These are phyloP conservation scores for Malurus alboscapulatus DNA, from an alignment of 2,113 vertebrate genomes.

Conservation along the genomic window DNA sequence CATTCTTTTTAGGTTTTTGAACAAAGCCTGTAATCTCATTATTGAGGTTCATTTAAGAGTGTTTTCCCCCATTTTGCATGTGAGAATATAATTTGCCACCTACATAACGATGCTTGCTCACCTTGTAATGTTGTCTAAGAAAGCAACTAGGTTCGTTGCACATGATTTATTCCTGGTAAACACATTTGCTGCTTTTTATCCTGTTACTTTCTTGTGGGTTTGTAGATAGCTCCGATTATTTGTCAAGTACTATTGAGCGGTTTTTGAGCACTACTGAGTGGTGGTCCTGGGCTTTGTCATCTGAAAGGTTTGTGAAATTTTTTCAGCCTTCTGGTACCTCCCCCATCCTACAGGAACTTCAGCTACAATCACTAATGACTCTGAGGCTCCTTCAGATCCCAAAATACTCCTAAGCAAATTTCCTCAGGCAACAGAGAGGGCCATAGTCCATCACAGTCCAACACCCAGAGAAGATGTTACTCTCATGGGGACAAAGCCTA, in stretches of 20 bases:
- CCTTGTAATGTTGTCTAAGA: background rate
- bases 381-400: background rate
- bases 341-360: background rate
- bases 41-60: background rate
- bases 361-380: background rate
- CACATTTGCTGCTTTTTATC: background rate
- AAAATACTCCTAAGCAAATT: background rate
- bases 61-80: background rate
- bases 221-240: background rate
- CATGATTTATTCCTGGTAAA: background rate
- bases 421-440: background rate
- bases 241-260: background rate
- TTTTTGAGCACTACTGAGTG: background rate
- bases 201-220: background rate
- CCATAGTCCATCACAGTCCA: accelerated
- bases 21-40: background rate
- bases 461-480: accelerated
- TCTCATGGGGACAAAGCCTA: background rate
- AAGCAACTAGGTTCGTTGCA: constrained; percentile 5
- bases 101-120: accelerated
- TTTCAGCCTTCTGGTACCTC: background rate
- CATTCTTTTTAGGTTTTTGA: background rate
- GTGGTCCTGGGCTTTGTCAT: background rate
- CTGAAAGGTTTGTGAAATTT: background rate
- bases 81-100: background rate